These are phyloP conservation scores for Hypselothyrea guttata DNA, from an alignment of 2,888 invertebrate genomes.

Conservation along the genomic window DNA sequence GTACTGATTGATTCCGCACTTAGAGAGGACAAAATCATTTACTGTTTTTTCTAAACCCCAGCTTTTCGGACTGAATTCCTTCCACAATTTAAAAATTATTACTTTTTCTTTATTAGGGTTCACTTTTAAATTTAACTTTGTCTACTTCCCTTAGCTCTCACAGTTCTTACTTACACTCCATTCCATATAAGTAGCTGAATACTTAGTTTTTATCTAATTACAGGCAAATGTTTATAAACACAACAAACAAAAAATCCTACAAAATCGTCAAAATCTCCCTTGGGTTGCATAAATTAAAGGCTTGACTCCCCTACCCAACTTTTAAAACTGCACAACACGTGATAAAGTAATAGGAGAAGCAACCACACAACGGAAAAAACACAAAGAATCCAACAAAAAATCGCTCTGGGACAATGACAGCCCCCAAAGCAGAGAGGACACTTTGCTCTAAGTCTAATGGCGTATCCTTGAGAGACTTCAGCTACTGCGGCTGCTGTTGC, in stretches of 20 bases:
- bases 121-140: neutral
- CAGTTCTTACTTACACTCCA: constrained; percentile 39
- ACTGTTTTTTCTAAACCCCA: no score
- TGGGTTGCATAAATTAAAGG: constrained; percentile 80
- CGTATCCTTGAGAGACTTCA: constrained; percentile 69
- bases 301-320: constrained; percentile 53
- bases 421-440: constrained; percentile 63
- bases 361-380: constrained; percentile 10
- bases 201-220: constrained; percentile 42
- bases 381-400: constrained; percentile 62
- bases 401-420: constrained; percentile 70
- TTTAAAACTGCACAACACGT: constrained; percentile 34
- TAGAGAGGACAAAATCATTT: no score
- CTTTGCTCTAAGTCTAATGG: constrained; percentile 52
- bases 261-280: constrained; percentile 75
- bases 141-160: constrained; percentile 22
- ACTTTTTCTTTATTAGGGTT: neutral
- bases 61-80: no score
- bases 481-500: constrained; percentile 16
- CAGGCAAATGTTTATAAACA: constrained; percentile 41
- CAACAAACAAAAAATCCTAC: constrained; percentile 25
- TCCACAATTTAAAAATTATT: neutral
- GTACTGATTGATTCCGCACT: no score
- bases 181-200: constrained; percentile 8
- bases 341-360: constrained; percentile 25